Evolutionary conservation across 1,140 invertebrate genomes (phyloP).

Genomic region (Hormaphis cornu): DNA sequence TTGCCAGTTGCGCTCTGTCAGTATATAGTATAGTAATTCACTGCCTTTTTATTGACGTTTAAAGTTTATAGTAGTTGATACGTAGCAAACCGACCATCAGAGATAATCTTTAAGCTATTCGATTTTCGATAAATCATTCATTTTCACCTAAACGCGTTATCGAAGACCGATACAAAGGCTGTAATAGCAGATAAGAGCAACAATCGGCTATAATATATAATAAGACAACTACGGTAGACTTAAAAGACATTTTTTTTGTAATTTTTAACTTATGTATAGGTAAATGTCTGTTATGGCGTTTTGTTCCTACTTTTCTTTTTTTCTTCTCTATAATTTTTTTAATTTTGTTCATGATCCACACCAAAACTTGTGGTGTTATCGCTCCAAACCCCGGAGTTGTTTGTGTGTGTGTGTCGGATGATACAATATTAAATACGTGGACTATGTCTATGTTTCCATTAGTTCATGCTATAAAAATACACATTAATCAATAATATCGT

Average conservation of each 20-base stretch:
- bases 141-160: background rate
- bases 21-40: too few species aligned
- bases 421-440: background rate
- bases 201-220: background rate
- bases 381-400: background rate
- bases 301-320: constrained; percentile 23
- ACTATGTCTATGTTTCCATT: background rate
- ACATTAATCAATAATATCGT: background rate
- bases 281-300: constrained; percentile 16
- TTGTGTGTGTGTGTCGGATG: background rate
- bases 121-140: background rate
- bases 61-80: background rate
- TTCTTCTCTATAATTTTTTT: background rate
- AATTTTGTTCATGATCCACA: background rate
- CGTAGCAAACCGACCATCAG: background rate
- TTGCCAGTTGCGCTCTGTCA: too few species aligned
- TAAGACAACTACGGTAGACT: background rate
- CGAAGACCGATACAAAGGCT: background rate
- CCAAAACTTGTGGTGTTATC: background rate
- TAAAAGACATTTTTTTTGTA: background rate
- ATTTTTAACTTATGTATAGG: constrained; percentile 7
- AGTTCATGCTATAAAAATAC: background rate
- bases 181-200: background rate
- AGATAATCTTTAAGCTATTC: background rate
- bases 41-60: background rate